Base-by-base conservation (phyloP, 2,113 vertebrate species). In the Arenaria interpres region DNA sequence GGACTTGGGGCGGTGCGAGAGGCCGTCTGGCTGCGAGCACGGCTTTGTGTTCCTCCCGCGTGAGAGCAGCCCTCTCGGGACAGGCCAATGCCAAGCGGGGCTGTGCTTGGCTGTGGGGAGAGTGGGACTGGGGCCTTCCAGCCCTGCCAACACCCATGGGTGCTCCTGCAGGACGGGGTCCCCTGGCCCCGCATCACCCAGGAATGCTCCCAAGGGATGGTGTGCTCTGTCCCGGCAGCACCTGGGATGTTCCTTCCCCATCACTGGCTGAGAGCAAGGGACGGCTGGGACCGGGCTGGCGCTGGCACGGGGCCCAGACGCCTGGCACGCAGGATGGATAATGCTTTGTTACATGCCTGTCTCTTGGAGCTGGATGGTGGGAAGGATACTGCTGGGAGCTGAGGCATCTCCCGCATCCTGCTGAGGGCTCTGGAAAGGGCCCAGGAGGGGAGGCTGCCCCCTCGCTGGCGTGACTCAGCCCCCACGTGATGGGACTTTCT, bases 81-180 rank as follows among this genome's bases (percentile, higher is more conserved):
- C 7, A 11, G 27, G 28, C 25, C 32, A 66, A 32, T 3, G 1
- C 46, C 54, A 17, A 33, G 9, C 3, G 6, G 24, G 64, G 30
- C 3, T 22, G 53, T 6, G 39, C 12, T 0, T 0, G 46, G 62
- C 60, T 9, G 24, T 0, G 39, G 13, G 7, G 3, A 28, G 8
- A 13, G 3, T 0, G n/a, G 71, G 18, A 45, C 1, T n/a, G 5
- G 20, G 9, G 30, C 11, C 46, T 48, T 14, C 2, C 0, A 30
- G 35, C 5, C 4, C n/a, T 3, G 10, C 24, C 24, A 6, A 1
- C n/a, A 6, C 22, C 54, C 50, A 5, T 23, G 23, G 28, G 3
- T 21, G 71, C 56, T 33, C 45, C 62, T 23, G 53, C 0, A 5
- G 63, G 46, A 23, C 0, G 17, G 24, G 23, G 30, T 41, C 43